These are phyloP conservation scores for Tortrix viridana DNA, from an alignment of 2,888 invertebrate species.

Conservation along the genomic window DNA sequence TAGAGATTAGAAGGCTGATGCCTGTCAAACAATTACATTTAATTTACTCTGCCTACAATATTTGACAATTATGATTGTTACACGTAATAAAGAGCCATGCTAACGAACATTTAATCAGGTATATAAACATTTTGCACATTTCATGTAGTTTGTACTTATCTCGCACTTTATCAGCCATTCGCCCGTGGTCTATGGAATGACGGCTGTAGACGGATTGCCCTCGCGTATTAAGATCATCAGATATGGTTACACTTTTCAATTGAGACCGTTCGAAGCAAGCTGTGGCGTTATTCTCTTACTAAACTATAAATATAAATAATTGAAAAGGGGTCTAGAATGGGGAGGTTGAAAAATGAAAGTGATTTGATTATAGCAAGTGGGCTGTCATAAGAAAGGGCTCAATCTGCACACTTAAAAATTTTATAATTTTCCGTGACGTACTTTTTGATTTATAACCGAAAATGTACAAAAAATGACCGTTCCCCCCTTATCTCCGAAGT, in stretches of 20 bases:
- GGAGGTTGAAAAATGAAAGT: no score
- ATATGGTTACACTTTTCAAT: conserved; percentile 62
- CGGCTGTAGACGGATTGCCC: conserved; percentile 20
- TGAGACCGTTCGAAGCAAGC: conserved; percentile 65
- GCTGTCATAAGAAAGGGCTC: no score
- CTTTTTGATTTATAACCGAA: no score
- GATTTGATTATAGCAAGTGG: no score
- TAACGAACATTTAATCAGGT: background rate
- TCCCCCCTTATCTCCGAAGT: no score
- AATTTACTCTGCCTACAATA: background rate
- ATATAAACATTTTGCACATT: conserved; percentile 2
- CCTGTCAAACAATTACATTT: background rate
- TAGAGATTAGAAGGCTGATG: background rate
- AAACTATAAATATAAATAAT: no score
- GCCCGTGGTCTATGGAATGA: conserved; percentile 25
- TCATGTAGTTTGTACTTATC: conserved; percentile 11
- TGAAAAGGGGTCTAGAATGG: no score
- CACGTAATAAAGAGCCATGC: background rate
- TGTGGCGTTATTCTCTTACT: no score
- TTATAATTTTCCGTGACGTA: no score
- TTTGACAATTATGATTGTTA: background rate
- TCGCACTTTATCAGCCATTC: conserved; percentile 8
- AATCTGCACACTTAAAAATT: no score
- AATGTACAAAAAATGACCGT: no score
- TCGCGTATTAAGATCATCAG: conserved; percentile 30